phyloP scores from a whole-genome alignment of 1,140 invertebrate species.

The Vanessa tameamea region DNA sequence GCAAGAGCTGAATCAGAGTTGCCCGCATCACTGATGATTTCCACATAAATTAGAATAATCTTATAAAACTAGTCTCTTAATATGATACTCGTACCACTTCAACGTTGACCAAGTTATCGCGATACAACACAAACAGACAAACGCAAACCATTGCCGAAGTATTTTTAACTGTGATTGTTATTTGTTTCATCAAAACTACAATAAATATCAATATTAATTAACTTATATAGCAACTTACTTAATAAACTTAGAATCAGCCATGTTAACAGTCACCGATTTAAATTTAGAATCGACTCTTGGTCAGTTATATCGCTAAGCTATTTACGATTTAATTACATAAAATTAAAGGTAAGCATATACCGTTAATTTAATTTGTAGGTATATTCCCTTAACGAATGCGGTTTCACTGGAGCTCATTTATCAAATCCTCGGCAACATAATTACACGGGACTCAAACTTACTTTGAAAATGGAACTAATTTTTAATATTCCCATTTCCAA shows the following conservation, averaged over 20 bases:
- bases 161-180: background rate
- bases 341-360: background rate
- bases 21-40: conserved; percentile 60
- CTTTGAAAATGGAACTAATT: conserved; percentile 33
- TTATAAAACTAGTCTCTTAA: conserved; percentile 15
- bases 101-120: background rate
- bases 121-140: background rate
- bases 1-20: conserved; percentile 57
- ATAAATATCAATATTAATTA: too few relatives aligned
- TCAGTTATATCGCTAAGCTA: background rate
- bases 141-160: background rate
- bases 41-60: conserved; percentile 53
- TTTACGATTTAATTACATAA: conserved; percentile 1
- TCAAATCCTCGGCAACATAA: conserved; percentile 35
- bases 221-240: too few relatives aligned
- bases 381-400: conserved; percentile 6
- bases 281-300: too few relatives aligned
- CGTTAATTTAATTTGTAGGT: conserved; percentile 13
- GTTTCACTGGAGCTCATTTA: conserved; percentile 16
- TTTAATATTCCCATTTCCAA: conserved; percentile 63
- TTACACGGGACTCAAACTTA: conserved; percentile 29
- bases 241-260: too few relatives aligned
- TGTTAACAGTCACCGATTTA: too few relatives aligned
- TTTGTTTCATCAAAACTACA: too few relatives aligned
- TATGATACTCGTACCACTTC: background rate